Conservation (phyloP, 2,888 invertebrate genomes). For the Drosophila fulvimacula region DNA sequence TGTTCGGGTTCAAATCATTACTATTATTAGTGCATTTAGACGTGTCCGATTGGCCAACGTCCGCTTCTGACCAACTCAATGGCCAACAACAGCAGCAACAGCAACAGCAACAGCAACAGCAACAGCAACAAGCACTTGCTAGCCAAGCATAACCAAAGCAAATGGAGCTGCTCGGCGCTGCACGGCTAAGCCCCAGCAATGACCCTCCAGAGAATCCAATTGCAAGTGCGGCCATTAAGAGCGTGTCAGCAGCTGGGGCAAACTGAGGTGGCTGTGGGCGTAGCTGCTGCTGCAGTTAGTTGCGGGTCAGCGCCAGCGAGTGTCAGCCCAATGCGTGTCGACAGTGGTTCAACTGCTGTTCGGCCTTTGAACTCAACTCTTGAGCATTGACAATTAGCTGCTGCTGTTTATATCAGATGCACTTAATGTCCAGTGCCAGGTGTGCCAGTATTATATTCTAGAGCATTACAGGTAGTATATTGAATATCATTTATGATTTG, state of each 20-base stretch:
- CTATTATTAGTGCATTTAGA: conserved; percentile 57
- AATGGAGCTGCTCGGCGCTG: conserved; percentile 50
- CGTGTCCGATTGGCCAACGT: conserved; percentile 48
- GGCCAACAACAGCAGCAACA: conserved; percentile 18
- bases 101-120: conserved; percentile 11
- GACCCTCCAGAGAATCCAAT: conserved; percentile 44
- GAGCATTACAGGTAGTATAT: not conserved
- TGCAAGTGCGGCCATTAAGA: conserved; percentile 48
- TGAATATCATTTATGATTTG: not conserved
- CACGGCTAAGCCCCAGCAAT: conserved; percentile 47
- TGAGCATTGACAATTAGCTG: conserved; percentile 41
- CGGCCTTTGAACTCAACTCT: conserved; percentile 12
- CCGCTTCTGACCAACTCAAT: conserved; percentile 18
- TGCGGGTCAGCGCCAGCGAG: conserved; percentile 51
- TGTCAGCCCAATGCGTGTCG: conserved; percentile 12
- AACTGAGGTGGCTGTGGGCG: not conserved
- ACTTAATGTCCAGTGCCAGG: not conserved
- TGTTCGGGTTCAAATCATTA: conserved; percentile 50
- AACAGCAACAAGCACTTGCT: conserved; percentile 15
- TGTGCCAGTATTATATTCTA: not conserved
- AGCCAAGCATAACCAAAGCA: conserved; percentile 40
- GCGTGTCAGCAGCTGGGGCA: conserved; percentile 8
- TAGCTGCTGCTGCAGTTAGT: conserved; percentile 38
- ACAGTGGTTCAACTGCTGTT: conserved; percentile 29
- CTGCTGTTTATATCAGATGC: conserved; percentile 3